These are phyloP conservation scores for Theretra japonica DNA, from an alignment of 2,888 invertebrate genomes.

Conservation along the genomic window DNA sequence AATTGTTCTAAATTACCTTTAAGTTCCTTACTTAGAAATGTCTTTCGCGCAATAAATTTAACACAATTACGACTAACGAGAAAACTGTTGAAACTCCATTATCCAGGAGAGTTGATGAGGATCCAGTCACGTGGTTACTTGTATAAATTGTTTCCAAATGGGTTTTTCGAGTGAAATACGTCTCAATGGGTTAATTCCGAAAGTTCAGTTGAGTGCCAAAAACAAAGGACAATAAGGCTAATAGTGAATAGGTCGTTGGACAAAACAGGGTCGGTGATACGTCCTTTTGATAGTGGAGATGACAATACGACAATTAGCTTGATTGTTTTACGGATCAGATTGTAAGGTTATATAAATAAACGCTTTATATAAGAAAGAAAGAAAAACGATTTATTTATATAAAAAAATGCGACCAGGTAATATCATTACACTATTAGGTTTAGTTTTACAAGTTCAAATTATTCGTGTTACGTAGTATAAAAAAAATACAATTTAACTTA, in stretches of 20 bases:
- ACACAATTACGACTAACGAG: conserved; percentile 21
- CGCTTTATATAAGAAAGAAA: too few species aligned
- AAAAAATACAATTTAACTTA: too few species aligned
- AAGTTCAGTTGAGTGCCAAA: neutral
- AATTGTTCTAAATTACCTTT: conserved; percentile 9
- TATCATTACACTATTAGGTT: too few species aligned
- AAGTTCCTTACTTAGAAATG: conserved; percentile 11
- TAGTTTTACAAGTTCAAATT: too few species aligned
- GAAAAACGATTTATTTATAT: too few species aligned
- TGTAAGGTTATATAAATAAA: too few species aligned
- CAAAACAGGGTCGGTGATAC: neutral
- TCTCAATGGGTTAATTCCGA: neutral
- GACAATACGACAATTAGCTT: neutral
- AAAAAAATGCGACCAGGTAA: too few species aligned
- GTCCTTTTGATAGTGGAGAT: neutral
- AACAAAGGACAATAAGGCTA: neutral
- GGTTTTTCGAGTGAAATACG: neutral
- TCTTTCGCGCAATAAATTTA: conserved; percentile 18
- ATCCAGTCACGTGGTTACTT: neutral
- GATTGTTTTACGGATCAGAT: too few species aligned
- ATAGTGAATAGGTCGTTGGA: neutral
- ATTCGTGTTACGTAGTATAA: too few species aligned
- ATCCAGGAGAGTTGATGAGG: conserved; percentile 7
- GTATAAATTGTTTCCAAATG: neutral
- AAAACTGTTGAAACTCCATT: conserved; percentile 19